Base-by-base conservation (phyloP, 2,113 vertebrate genomes). In the Anthoscopus minutus region DNA sequence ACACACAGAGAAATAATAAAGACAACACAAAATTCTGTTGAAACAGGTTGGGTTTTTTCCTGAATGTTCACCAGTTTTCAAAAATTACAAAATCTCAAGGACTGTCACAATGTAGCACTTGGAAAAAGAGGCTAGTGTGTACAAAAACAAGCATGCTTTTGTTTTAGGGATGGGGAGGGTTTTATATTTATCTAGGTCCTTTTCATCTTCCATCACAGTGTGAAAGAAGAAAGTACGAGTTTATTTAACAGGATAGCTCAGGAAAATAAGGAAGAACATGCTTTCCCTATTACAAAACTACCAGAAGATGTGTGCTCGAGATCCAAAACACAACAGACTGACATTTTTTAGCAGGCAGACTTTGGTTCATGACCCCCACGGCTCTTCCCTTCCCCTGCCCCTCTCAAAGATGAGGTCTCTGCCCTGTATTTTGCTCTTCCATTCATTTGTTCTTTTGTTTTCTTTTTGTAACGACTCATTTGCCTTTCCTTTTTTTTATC, bases 81-180 rank as follows among this genome's bases (percentile, higher is more conserved):
- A 82, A 94, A 93, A 77, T 62, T 93, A 93, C 93, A 95, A 96
- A 89, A 61, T 24, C 47, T 91, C 74, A 73, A 94, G 61, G 81
- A 88, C 70, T 57, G 67, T 61, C 81, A 93, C 94, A 94, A 66
- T 21, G 25, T 25, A 72, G 22, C 69, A 91, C 83, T 87, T 48
- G 64, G 57, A 21, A 71, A 69, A 86, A 92, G 77, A 85, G 28
- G 56, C 62, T 53, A 23, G 5, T 28, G 27, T 27, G 33, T 97
- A 91, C 93, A 78, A 96, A 85, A 81, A 38, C 69, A 77, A 84
- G 10, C 94, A 96, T 91, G 92, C 78, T 91, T 86, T 86, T 81
- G 27, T 48, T 79, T 28, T 10, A 45, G 60, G 58, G 22, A 13
- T 35, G n/a, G 33, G 48, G 51, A 38, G 38, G 50, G 6, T 25